These are phyloP conservation scores for Craniophora ligustri DNA, from an alignment of 2,888 invertebrate genomes.

Conservation along the genomic window DNA sequence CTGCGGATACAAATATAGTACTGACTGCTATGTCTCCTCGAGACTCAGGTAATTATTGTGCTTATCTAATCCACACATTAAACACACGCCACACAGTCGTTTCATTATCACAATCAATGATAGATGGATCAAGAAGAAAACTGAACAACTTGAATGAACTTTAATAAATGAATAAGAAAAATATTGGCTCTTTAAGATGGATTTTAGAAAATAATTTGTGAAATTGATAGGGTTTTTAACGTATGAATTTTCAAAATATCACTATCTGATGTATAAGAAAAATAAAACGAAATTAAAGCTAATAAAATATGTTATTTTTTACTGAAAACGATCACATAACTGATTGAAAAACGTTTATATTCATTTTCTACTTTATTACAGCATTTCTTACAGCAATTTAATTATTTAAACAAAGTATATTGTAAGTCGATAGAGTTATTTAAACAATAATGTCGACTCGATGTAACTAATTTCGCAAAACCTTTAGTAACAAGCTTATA, in stretches of 20 bases:
- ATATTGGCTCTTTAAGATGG: slow-evolving; percentile 1
- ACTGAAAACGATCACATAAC: background rate
- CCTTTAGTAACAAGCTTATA: slow-evolving; percentile 34
- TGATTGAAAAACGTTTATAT: slow-evolving; percentile 1
- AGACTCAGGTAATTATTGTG: slow-evolving; percentile 77
- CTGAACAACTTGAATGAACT: background rate
- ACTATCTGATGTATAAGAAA: too few relatives aligned
- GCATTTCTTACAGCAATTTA: slow-evolving; percentile 46
- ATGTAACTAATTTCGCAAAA: slow-evolving; percentile 42
- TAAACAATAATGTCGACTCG: slow-evolving; percentile 15
- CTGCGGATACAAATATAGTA: slow-evolving; percentile 67
- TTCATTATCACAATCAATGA: slow-evolving; percentile 6
- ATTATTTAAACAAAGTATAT: slow-evolving; percentile 29
- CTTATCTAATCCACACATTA: slow-evolving; percentile 58
- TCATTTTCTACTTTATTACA: slow-evolving; percentile 27
- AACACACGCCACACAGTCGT: slow-evolving; percentile 26
- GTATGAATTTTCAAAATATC: too few relatives aligned
- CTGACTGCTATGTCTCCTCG: slow-evolving; percentile 73
- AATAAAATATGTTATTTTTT: background rate
- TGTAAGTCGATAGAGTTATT: slow-evolving; percentile 55
- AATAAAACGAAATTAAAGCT: background rate
- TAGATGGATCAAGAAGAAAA: background rate
- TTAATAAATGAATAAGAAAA: background rate
- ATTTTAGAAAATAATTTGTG: background rate
- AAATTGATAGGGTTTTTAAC: background rate